Base-by-base conservation (phyloP, 2,797 vertebrate genomes). In the Hippocampus kuda region DNA sequence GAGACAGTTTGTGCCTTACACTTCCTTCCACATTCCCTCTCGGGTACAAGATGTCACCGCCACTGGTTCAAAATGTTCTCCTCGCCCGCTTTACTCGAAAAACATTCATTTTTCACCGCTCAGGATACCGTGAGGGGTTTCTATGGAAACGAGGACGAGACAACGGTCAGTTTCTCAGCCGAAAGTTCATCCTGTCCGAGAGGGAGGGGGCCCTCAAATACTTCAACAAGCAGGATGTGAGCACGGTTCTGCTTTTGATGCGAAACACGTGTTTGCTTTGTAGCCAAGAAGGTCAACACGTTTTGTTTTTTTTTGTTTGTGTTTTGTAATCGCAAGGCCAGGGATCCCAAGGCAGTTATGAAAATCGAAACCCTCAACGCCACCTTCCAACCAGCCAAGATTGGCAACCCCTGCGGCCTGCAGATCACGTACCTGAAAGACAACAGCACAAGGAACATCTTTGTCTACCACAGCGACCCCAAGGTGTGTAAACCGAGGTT, bases 391-490 rank as follows among this genome's bases (percentile, higher is more conserved):
- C 96, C 97, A 0, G 89, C 91, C 22, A 98, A 99, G 83, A 97
- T 98, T 0, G 96, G 97, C 65, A 96, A 97, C 85, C 94, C 95
- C 0, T 93, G 94, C 0, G 96, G 97, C 5, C 90, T 99, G 74
- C 96, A 98, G 89, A 94, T 98, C 87, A 99, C 96, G 56, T 96
- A 98, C 89, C 78, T 99, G 88, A 96, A 94, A 85, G 97, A 99
- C 91, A 98, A 98, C 77, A 99, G 96, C 90, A 99, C 97, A 72
- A 92, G 97, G 70, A 99, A 99, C 82, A 95, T 99, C 87, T 99
- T 99, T 54, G 91, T 98, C 57, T 98, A 97, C 84, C 96, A 99
- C 0, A 93, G 95, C 38, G 96, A 98, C 2, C 94, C 95, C 60
- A 99, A 98, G 95, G 97, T 98, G 66, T 10, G 10, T 62, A 26